Conservation (phyloP, 2,888 invertebrate species). For the Diaperis boleti region DNA sequence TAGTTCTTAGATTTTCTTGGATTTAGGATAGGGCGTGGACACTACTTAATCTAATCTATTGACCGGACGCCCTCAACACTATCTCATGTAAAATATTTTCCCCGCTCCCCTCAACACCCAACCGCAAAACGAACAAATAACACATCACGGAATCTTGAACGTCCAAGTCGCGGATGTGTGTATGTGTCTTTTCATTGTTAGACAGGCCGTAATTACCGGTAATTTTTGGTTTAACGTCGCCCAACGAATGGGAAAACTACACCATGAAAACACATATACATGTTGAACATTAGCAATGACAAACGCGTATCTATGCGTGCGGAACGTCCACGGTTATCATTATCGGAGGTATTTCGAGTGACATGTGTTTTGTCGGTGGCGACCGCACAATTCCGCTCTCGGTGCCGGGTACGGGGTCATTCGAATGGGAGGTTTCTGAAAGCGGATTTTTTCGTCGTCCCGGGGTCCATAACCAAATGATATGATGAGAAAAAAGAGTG, state of each 20-base stretch:
- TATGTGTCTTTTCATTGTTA: constrained; percentile 17
- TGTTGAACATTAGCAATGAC: constrained; percentile 23
- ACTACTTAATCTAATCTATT: too few relatives aligned
- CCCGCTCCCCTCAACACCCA: too few relatives aligned
- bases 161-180: constrained; percentile 14
- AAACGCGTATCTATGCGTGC: constrained; percentile 31
- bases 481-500: too few relatives aligned
- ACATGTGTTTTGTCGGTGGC: constrained; percentile 34
- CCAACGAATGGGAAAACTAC: constrained; percentile 20
- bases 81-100: too few relatives aligned
- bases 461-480: too few relatives aligned
- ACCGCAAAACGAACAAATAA: too few relatives aligned
- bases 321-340: constrained; percentile 34
- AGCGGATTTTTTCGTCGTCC: too few relatives aligned
- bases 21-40: too few relatives aligned
- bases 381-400: constrained; percentile 22
- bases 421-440: too few relatives aligned
- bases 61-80: too few relatives aligned
- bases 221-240: constrained; percentile 23
- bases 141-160: constrained; percentile 6
- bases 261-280: constrained; percentile 23
- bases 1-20: too few relatives aligned
- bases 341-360: constrained; percentile 14
- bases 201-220: constrained; percentile 14
- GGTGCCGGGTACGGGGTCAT: too few relatives aligned